Base-by-base conservation (phyloP, 1,140 invertebrate species). In the Hylaeus volcanicus region DNA sequence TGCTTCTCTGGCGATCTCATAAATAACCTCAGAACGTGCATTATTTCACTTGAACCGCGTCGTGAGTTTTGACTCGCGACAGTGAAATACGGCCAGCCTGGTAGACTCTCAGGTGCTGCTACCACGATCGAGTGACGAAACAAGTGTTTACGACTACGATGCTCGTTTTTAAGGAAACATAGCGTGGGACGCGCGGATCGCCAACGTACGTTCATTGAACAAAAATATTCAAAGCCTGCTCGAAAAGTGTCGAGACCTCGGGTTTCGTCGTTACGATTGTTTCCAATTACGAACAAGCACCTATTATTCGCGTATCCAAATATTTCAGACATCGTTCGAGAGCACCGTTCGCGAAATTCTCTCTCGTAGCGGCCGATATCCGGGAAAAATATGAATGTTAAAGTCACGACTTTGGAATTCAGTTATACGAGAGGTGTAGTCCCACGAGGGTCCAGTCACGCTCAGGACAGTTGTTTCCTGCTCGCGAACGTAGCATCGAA, bases 21-120 rank as follows among this genome's bases (percentile, higher is more conserved):
- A 88, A 88, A 88, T 88, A 88, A 88, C 86, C 82, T 63, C 60
- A 45, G 79, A 76, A 74, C 85, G 86, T 74, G 77, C 86, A 86
- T 88, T 88, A 88, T 88, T 88, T 88, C 86, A 85, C 85, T 80
- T 79, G 75, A 85, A 68, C 79, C 73, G 73, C 65, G 79, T 75
- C 74, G 61, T 77, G 83, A 87, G 83, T 88, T 88, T 85, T 88
- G 85, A 88, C 85, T 87, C 70, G 45, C 83, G 86, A 88, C 86
- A 88, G 79, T 88, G 85, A 88, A 88, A 88, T 88, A 88, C 83
- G 85, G 83, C 65, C 68, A 58, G 75, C 51, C 76, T 70, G 66
- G 48, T 69, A 56, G 69, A 73, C 75, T 72, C 45, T 79, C 83
- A 61, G 61, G 66, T 74, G 74, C 64, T 74, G 74, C 64, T 69